Conservation (phyloP, 2,113 vertebrate genomes). For the Tychaedon coryphoeus region DNA sequence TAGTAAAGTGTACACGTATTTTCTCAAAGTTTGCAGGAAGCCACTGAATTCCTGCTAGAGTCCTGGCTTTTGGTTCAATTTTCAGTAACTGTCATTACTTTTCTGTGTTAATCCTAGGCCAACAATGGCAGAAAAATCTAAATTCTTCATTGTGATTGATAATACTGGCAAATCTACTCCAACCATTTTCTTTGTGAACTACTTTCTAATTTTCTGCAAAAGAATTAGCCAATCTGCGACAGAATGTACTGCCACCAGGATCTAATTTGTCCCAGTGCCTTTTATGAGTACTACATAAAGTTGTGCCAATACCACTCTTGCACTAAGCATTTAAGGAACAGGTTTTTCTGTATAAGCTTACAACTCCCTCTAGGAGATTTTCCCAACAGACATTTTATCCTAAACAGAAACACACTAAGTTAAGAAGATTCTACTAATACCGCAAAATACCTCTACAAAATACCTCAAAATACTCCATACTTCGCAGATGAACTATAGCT, state of each 20-base stretch:
- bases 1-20: not conserved
- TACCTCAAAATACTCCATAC: not conserved
- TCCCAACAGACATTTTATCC: rapidly evolving
- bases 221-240: not conserved
- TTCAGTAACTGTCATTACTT: not conserved
- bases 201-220: not conserved
- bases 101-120: not conserved
- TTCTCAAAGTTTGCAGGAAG: not conserved
- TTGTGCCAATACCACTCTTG: not conserved
- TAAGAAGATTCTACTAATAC: not conserved
- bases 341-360: not conserved
- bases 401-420: not conserved
- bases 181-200: not conserved
- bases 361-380: not conserved
- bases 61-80: not conserved
- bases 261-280: not conserved
- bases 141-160: not conserved
- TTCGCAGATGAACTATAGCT: not conserved
- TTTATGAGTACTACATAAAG: not conserved
- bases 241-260: not conserved
- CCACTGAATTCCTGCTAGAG: not conserved
- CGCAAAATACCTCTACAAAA: not conserved
- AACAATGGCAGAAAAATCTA: not conserved
- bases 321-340: not conserved
- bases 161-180: not conserved